phyloP scores from a whole-genome alignment of 1,140 invertebrate genomes.

The Paralvinella palmiformis region DNA sequence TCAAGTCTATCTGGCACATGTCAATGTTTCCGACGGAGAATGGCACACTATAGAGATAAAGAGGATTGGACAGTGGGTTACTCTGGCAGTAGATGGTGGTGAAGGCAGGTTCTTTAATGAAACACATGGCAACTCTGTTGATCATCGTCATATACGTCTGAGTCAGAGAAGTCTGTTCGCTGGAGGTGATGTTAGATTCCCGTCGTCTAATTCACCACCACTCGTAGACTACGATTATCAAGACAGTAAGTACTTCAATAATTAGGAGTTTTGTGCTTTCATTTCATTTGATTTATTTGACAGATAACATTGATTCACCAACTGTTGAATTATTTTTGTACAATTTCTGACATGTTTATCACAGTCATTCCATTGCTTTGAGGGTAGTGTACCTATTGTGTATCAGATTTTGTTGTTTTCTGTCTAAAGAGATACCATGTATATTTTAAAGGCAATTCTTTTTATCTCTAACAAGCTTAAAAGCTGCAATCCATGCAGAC shows the following conservation, averaged over 20 bases:
- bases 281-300: too few relatives aligned
- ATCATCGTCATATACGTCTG: conserved; percentile 12
- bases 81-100: conserved; percentile 86
- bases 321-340: too few relatives aligned
- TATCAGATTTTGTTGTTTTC: too few relatives aligned
- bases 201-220: conserved; percentile 64
- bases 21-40: conserved; percentile 89
- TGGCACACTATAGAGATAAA: conserved; percentile 81
- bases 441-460: too few relatives aligned
- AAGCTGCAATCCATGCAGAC: too few relatives aligned
- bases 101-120: conserved; percentile 92
- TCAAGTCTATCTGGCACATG: conserved; percentile 81
- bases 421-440: too few relatives aligned
- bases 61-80: conserved; percentile 88
- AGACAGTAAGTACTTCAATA: conserved; percentile 61
- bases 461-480: too few relatives aligned
- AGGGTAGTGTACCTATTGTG: too few relatives aligned
- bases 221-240: conserved; percentile 94
- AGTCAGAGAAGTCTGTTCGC: conserved; percentile 70
- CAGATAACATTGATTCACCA: too few relatives aligned
- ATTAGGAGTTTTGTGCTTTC: too few relatives aligned
- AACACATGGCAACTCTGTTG: conserved; percentile 50
- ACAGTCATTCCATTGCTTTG: too few relatives aligned
- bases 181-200: conserved; percentile 87
- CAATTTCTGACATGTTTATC: too few relatives aligned